phyloP scores from a whole-genome alignment of 2,113 vertebrate genomes.

The Athene noctua region DNA sequence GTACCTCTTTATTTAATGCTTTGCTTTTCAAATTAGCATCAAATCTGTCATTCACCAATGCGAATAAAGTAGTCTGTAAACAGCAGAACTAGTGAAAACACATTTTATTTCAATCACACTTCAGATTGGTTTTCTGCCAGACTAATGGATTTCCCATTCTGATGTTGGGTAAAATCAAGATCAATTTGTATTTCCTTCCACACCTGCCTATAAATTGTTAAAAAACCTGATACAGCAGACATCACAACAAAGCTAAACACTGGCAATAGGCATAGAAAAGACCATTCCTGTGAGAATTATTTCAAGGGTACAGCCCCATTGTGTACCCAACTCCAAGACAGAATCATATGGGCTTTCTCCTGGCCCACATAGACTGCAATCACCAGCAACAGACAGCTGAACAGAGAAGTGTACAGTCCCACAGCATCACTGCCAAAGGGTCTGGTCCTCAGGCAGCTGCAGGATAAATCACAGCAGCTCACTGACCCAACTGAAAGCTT shows the following conservation, averaged over 20 bases:
- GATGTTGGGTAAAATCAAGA: neutral
- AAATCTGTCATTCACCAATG: neutral
- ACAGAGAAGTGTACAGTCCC: neutral
- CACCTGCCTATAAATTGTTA: neutral
- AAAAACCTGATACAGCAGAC: neutral
- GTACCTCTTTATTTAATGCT: neutral
- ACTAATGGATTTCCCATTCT: neutral
- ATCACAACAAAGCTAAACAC: neutral
- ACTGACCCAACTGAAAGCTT: neutral
- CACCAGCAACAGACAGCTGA: fast-evolving
- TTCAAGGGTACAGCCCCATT: neutral
- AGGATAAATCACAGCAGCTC: neutral
- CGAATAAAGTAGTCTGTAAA: neutral
- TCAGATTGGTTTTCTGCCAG: neutral
- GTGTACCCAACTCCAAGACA: neutral
- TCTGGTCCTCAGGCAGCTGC: neutral
- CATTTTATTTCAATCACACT: neutral
- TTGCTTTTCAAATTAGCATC: neutral
- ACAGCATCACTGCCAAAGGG: fast-evolving
- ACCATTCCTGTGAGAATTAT: neutral
- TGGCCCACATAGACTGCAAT: neutral
- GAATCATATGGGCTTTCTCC: neutral
- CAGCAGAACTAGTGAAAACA: neutral
- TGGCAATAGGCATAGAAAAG: neutral
- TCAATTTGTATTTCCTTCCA: neutral